phyloP scores from a whole-genome alignment of 2,113 vertebrate genomes.

The Pionites leucogaster region DNA sequence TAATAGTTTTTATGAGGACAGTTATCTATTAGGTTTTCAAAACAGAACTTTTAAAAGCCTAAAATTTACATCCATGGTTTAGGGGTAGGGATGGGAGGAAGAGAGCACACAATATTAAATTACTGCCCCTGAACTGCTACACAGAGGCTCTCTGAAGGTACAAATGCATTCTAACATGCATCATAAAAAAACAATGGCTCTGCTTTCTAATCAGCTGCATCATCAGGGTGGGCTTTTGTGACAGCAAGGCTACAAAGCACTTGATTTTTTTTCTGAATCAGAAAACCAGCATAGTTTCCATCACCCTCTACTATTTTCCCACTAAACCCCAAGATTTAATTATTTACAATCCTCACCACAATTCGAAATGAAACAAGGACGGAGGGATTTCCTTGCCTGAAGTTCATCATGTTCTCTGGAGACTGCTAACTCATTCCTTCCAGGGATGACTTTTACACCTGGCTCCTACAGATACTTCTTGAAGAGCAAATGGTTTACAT shows the following conservation, averaged over 20 bases:
- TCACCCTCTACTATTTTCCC: neutral
- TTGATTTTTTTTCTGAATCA: neutral
- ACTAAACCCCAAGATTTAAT: slow-evolving; percentile 56
- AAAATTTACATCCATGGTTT: slow-evolving; percentile 40
- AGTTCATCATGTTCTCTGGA: slow-evolving; percentile 55
- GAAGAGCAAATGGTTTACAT: slow-evolving; percentile 56
- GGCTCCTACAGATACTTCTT: slow-evolving; percentile 53
- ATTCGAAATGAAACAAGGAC: slow-evolving; percentile 63
- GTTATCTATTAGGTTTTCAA: slow-evolving; percentile 58
- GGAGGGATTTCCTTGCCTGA: slow-evolving; percentile 63
- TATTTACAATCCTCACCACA: slow-evolving; percentile 48
- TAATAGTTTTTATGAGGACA: slow-evolving; percentile 60
- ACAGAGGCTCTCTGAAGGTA: neutral
- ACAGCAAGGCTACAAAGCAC: neutral
- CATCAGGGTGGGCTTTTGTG: neutral
- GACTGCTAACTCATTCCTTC: slow-evolving; percentile 55
- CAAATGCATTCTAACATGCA: neutral
- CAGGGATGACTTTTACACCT: slow-evolving; percentile 61
- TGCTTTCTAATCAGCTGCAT: slow-evolving; percentile 14
- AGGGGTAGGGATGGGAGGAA: neutral
- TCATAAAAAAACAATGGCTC: neutral
- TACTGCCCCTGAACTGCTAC: slow-evolving; percentile 12
- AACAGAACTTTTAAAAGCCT: slow-evolving; percentile 64
- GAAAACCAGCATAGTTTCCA: neutral
- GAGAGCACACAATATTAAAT: neutral